Base-by-base conservation (phyloP, 2,888 invertebrate genomes). In the Apomyelois bistriatella region DNA sequence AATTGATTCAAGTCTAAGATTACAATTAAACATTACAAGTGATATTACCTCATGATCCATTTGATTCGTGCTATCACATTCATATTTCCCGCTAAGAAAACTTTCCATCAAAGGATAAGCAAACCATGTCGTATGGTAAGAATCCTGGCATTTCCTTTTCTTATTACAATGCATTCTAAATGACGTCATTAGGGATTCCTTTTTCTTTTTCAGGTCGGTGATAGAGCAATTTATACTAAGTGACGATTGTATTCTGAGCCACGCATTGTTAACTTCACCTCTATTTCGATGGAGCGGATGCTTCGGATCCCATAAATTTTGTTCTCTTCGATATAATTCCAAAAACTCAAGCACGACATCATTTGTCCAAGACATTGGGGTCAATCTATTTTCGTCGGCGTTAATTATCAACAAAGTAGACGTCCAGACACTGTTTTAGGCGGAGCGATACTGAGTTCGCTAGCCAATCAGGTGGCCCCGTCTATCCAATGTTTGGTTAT, bases 181-280 rank as follows among this genome's bases (percentile, higher is more conserved):
- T 1, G 85, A 77, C 4, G 89, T 81, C 90, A 90, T 89, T 54
- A 90, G 58, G 1, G 85, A 85, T 59, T 90, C 90, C 58, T 88
- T 90, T 69, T 90, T 90, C 69, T 74, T 86, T 68, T 90, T 90
- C 17, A 90, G 65, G 56, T 83, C 82, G 53, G 61, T 60, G 47
- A 89, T 64, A 15, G 84, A 71, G 57, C 69, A 80, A 58, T 76
- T 63, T 50, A 79, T 69, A 58, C 77, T 78, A 22, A 89, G 57
- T 54, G 72, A 68, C 22, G 69, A 64, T 63, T 82, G 79, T 59
- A 90, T 85, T 62, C 85, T 70, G n/a, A 68, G 64, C 89, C 90
- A 90, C 12, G 88, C 86, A 43, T 78, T 77, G 4, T 71, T 64
- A 49, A 87, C 72, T 66, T 81, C 79, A 50, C 65, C 71, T 68